Base-by-base conservation (phyloP, 2,113 vertebrate genomes). In the Gymnogyps californianus region DNA sequence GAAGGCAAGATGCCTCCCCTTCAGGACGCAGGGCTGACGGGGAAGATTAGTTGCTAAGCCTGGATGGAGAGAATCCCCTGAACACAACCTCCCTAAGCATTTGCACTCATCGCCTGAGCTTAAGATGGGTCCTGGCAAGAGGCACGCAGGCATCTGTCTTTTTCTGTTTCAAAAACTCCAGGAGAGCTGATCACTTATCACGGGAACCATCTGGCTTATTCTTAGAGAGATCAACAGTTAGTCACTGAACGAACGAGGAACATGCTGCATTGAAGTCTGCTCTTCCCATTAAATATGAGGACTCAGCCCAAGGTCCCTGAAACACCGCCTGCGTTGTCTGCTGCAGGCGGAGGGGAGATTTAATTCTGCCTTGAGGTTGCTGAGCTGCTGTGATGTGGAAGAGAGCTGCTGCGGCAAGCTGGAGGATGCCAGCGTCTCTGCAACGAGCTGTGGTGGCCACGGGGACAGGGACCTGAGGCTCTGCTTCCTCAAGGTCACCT, bases 181-280 rank as follows among this genome's bases (percentile, higher is more conserved):
- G 96, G 95, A 97, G 96, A 95, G 94, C 96, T 95, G 97, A 97
- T 97, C 92, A 95, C 92, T 97, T 97, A 95, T 95, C 91, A 94
- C 46, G 91, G 94, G 92, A 97, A 69, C 95, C 97, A 95, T 97
- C 97, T 97, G 96, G 92, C 95, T 96, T 89, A 92, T 95, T 97
- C 94, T 95, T 95, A 71, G 94, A 93, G 94, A 81, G 95, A 96
- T 97, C 97, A 97, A 97, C 96, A 97, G 96, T 97, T 97, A 97
- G 94, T 97, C 96, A 97, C 93, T 66, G 89, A 95, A 89, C 8
- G 47, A 97, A 84, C 4, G 44, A 91, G 89, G 83, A 97, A 95
- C 95, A 92, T 82, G 89, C 91, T 95, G 95, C 94, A 91, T 87
- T 84, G 64, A 93, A 95, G 86, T 92, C 90, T 95, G 94, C 89